phyloP scores from a whole-genome alignment of 2,888 invertebrate genomes.

The Aporophyla lueneburgensis region DNA sequence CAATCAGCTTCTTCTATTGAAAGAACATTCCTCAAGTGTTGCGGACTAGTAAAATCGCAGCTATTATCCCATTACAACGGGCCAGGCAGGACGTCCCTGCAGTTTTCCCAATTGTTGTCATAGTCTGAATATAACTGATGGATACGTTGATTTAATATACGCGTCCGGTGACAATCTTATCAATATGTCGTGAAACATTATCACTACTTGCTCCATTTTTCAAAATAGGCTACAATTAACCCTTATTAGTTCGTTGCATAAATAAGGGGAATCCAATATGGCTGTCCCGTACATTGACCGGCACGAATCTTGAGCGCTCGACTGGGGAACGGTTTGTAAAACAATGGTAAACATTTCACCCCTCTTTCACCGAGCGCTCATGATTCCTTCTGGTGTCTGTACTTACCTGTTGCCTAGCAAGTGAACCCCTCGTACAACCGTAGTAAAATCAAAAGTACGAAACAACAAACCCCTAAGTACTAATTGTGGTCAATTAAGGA shows the following conservation, averaged over 20 bases:
- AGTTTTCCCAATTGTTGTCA: neutral
- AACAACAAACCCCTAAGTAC: neutral
- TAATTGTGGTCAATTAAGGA: neutral
- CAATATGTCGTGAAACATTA: neutral
- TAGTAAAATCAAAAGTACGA: neutral
- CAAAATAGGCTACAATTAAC: conserved; percentile 29
- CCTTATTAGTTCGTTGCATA: neutral
- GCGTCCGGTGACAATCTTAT: neutral
- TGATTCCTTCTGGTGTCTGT: too few relatives aligned
- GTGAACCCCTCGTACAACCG: neutral
- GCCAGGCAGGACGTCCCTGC: neutral
- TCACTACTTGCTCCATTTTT: conserved; percentile 40
- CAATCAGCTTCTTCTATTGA: conserved; percentile 34
- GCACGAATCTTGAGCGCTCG: too few relatives aligned
- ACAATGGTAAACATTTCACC: too few relatives aligned
- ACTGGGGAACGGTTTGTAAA: too few relatives aligned
- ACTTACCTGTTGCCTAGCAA: neutral
- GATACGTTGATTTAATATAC: neutral
- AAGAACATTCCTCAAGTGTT: conserved; percentile 6
- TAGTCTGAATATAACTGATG: neutral
- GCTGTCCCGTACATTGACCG: neutral
- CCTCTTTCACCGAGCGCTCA: too few relatives aligned
- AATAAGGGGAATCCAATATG: conserved; percentile 1
- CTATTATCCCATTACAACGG: conserved; percentile 17
- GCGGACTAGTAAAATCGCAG: neutral